These are phyloP conservation scores for Lithophane leautieri DNA, from an alignment of 2,888 invertebrate genomes.

Conservation along the genomic window DNA sequence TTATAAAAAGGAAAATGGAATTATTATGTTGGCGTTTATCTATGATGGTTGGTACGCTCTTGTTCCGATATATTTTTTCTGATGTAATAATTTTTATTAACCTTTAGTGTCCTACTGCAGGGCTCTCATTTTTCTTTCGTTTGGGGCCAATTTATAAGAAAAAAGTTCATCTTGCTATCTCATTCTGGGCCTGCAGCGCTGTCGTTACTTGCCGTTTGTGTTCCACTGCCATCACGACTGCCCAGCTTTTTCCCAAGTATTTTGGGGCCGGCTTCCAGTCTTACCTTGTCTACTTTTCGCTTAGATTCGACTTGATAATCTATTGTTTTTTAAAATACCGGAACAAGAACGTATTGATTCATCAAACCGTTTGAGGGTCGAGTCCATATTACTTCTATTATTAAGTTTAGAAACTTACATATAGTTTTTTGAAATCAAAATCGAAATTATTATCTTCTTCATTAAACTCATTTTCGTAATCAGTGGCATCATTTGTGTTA, in stretches of 20 bases:
- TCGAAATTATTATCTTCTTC: conserved; percentile 46
- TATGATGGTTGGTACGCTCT: background rate
- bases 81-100: background rate
- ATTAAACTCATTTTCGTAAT: conserved; percentile 21
- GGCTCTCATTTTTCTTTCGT: background rate
- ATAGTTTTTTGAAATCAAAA: conserved; percentile 35
- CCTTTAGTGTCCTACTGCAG: background rate
- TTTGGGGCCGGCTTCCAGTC: background rate
- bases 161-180: background rate
- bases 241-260: background rate
- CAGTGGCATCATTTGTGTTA: background rate
- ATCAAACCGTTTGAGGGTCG: background rate
- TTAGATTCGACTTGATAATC: background rate
- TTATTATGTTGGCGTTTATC: background rate
- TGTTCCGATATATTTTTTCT: conserved; percentile 1
- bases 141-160: background rate
- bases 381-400: background rate
- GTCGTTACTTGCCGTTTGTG: background rate
- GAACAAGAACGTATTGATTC: background rate
- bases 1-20: background rate
- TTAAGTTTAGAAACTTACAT: conserved; percentile 25
- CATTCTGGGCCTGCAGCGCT: too few species aligned
- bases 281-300: background rate
- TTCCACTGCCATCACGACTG: background rate
- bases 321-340: background rate